A percentile compares a stretch with the other conserved stretches of the same genome.
Conservation (phyloP, 2,797 vertebrate species). For the Tachyglossus aculeatus region DNA sequence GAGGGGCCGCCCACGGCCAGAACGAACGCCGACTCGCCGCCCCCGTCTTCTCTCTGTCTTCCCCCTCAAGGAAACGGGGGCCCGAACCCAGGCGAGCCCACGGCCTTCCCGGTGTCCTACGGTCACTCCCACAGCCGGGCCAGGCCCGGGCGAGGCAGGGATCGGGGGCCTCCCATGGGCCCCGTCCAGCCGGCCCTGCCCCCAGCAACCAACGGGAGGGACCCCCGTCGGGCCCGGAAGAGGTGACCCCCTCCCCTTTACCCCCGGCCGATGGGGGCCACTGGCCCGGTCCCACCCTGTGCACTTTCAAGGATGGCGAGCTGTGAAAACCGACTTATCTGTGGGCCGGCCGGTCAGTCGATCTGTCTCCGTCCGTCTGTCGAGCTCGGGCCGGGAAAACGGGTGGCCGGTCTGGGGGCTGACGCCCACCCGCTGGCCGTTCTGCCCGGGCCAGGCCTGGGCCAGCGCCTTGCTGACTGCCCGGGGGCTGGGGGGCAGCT, state of each 20-base stretch:
- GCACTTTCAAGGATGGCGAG: conserved; percentile 92
- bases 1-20: no score
- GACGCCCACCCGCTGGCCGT: no score
- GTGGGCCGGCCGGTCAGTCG: conserved; percentile 2
- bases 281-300: conserved; percentile 32
- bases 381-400: conserved; percentile 14
- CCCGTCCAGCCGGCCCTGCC: conserved; percentile 79
- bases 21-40: not conserved
- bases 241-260: no score
- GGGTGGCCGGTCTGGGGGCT: no score
- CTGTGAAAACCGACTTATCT: conserved; percentile 67
- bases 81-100: conserved; percentile 78
- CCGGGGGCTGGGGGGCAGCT: no score
- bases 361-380: not conserved
- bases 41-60: no score
- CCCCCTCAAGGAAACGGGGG: conserved; percentile 94
- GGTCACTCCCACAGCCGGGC: conserved; percentile 70
- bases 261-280: no score
- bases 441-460: no score
- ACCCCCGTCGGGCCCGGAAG: conserved; percentile 92
- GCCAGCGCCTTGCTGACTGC: no score
- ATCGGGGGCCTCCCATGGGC: conserved; percentile 74
- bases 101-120: conserved; percentile 71
- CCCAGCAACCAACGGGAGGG: conserved; percentile 92
- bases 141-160: conserved; percentile 82